These are phyloP conservation scores for Penelope pileata DNA, from an alignment of 2,113 vertebrate genomes.

Conservation along the genomic window DNA sequence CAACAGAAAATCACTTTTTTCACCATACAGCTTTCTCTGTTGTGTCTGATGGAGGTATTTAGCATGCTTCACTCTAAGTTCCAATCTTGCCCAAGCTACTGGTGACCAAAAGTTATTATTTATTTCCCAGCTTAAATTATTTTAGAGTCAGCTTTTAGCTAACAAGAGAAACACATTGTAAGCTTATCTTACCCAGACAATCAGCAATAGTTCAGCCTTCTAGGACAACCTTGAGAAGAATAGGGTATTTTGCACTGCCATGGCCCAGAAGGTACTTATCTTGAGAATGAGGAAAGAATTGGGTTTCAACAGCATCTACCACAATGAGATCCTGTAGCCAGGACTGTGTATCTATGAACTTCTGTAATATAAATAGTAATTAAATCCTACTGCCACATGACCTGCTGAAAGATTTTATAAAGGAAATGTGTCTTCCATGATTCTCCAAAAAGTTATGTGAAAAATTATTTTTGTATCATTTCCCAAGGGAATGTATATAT, in stretches of 20 bases:
- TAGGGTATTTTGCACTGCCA: not conserved
- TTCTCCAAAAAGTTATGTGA: not conserved
- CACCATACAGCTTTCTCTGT: not conserved
- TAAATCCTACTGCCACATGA: not conserved
- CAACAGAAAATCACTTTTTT: not conserved
- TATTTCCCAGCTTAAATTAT: conserved; percentile 32
- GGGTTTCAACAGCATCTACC: conserved; percentile 15
- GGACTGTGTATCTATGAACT: not conserved
- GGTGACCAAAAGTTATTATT: conserved; percentile 11
- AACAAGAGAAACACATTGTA: conserved; percentile 15
- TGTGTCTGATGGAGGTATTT: not conserved
- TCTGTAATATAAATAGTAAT: conserved; percentile 11
- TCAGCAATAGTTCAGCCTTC: conserved; percentile 41
- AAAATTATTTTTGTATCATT: not conserved
- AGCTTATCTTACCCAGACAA: conserved; percentile 50
- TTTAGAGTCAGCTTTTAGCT: conserved; percentile 4
- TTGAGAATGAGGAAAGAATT: conserved; percentile 13
- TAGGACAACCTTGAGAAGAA: conserved; percentile 40
- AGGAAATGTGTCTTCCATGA: not conserved
- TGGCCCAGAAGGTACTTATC: conserved; percentile 35
- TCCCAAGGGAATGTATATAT: not conserved
- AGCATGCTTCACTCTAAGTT: not conserved
- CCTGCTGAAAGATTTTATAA: not conserved
- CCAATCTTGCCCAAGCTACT: not conserved
- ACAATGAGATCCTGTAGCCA: conserved; percentile 17